Evolutionary conservation across 2,113 vertebrate species (phyloP), one percentile per base, ranked within the genome.

Genomic region (Sclerurus mexicanus): DNA sequence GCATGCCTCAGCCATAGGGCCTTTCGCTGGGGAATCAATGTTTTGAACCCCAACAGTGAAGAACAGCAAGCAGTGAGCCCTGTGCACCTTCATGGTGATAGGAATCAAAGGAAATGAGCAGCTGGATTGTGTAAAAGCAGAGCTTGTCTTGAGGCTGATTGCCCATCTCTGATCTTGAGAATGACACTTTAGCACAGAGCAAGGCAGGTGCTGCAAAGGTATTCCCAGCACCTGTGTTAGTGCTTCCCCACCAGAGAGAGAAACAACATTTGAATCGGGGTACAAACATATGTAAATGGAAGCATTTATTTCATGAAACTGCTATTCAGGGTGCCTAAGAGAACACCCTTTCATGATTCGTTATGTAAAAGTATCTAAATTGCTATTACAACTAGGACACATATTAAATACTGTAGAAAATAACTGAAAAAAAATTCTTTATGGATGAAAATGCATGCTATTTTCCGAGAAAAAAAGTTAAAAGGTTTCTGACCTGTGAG

Each of bases 81-180:
- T 7, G 5, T 5, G 4, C 2, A 9, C 24, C 25, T 87, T 82
- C 30, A 58, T 0, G 10, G 24, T 53, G 47, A 31, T 4, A 1
- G 37, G 12, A 59, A 17, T 46, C 27, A 14, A 21, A 2, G 17
- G 66, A 42, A 72, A 81, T 1, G 5, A 75, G 33, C 3, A 3
- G 7, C 33, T 67, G 60, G 4, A 16, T 42, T 21, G 22, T 24
- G 10, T 35, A n/a, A 72, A 79, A 82, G 39, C 49, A 66, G 73
- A 66, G 21, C 5, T 35, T 49, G 31, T 60, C n/a, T 67, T 84
- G 28, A 58, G 47, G 67, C 47, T 71, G 58, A 16, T 47, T 76
- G 39, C 24, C 35, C 35, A 13, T 24, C 44, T 79, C 52, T 39
- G 30, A 24, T 66, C 52, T 33, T 66, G 35, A 33, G 55, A 75